These are phyloP conservation scores for Yponomeuta plumbellus DNA, from an alignment of 2,888 invertebrate genomes.

Conservation along the genomic window DNA sequence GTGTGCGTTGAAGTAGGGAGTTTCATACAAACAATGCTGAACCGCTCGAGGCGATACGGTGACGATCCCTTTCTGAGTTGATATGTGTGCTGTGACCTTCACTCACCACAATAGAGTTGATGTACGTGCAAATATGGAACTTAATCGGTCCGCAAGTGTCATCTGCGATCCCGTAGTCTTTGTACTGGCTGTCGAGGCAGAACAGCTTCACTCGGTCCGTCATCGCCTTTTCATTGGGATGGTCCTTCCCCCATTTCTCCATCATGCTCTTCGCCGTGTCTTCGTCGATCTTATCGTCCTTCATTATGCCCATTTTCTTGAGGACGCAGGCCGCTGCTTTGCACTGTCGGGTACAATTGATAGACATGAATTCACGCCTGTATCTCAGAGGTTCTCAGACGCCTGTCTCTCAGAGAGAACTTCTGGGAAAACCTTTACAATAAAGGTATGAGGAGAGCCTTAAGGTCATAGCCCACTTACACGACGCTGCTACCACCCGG, in stretches of 20 bases:
- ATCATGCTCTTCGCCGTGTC: conserved; percentile 24
- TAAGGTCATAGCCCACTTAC: no score
- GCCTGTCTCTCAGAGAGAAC: no score
- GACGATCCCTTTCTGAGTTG: no score
- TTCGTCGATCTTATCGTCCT: conserved; percentile 28
- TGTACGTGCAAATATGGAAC: conserved; percentile 29
- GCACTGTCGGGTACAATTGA: conserved; percentile 26
- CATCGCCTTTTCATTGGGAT: conserved; percentile 24
- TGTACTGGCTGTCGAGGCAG: conserved; percentile 30
- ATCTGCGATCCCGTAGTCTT: conserved; percentile 25
- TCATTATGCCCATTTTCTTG: conserved; percentile 25
- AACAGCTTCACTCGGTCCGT: conserved; percentile 23
- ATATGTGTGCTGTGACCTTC: no score
- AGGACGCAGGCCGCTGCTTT: conserved; percentile 30
- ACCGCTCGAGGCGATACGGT: no score
- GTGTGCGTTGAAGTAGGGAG: no score
- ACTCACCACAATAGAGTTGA: conserved; percentile 30
- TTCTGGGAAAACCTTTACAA: no score
- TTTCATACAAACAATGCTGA: no score
- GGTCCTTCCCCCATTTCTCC: conserved; percentile 23
- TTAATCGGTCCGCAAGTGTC: conserved; percentile 28
- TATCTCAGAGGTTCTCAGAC: no score
- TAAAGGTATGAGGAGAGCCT: no score
- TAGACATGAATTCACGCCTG: not conserved
- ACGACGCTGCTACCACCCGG: no score